Conservation (phyloP, 2,113 vertebrate species). For the Tupaia chinensis region DNA sequence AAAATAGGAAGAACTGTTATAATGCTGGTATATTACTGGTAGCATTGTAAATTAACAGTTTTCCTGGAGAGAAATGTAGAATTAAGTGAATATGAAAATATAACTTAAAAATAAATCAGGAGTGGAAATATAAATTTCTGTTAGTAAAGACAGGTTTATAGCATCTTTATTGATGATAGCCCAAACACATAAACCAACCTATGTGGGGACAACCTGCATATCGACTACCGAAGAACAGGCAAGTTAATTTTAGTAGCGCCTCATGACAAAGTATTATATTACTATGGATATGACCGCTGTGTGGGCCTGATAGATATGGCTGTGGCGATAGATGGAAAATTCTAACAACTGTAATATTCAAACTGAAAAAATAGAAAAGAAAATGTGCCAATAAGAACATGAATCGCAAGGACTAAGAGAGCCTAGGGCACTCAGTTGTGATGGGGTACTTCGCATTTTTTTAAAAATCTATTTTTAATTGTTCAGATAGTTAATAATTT, state of each 20-base stretch:
- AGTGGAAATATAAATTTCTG: background rate
- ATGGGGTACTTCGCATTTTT: background rate
- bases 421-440: background rate
- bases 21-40: background rate
- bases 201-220: background rate
- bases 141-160: background rate
- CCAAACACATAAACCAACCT: background rate
- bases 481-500: slow-evolving; percentile 31
- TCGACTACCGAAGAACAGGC: background rate
- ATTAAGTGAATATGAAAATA: background rate
- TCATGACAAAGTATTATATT: background rate
- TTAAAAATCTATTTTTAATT: background rate
- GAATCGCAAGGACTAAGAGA: background rate
- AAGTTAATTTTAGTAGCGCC: background rate
- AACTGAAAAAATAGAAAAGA: background rate
- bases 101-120: slow-evolving; percentile 2
- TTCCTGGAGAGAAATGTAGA: background rate
- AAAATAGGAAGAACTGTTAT: background rate
- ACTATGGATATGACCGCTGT: background rate
- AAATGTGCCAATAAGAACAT: background rate
- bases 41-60: background rate
- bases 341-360: background rate
- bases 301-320: background rate
- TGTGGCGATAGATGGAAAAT: background rate
- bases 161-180: background rate